A percentile compares a stretch with the other conserved stretches of the same genome.
These are phyloP conservation scores for Ramphastos sulfuratus DNA, from an alignment of 2,113 vertebrate species.

Conservation along the genomic window DNA sequence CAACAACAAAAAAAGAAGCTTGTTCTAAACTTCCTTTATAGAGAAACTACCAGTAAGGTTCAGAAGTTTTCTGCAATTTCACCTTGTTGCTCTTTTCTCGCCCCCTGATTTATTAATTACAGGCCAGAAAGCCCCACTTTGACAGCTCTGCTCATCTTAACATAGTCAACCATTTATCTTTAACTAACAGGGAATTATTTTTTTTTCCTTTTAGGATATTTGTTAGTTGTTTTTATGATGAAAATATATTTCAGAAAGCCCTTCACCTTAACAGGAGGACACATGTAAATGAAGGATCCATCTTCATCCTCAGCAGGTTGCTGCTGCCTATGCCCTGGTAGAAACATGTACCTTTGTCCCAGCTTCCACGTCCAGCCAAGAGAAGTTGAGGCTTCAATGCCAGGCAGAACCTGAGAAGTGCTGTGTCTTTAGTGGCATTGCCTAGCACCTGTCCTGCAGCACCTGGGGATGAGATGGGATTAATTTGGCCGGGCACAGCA, in stretches of 20 bases:
- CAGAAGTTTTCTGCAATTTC: not conserved
- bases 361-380: not conserved
- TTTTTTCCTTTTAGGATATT: too few relatives aligned
- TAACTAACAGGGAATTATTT: not conserved
- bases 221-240: not conserved
- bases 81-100: not conserved
- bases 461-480: not conserved
- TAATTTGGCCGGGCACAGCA: not conserved
- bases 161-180: not conserved
- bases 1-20: not conserved
- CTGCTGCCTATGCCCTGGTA: not conserved
- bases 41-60: not conserved
- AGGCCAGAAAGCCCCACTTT: not conserved
- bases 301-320: not conserved
- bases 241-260: not conserved
- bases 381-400: not conserved
- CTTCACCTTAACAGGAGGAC: not conserved
- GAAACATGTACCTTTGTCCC: not conserved
- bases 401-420: accelerated
- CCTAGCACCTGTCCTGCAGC: not conserved
- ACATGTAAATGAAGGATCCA: not conserved
- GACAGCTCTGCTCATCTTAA: not conserved
- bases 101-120: not conserved
- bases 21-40: not conserved
- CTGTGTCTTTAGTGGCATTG: accelerated